Conservation (phyloP, 37 sponge, comb jelly and placozoan genomes). For the Geodia barretti region DNA sequence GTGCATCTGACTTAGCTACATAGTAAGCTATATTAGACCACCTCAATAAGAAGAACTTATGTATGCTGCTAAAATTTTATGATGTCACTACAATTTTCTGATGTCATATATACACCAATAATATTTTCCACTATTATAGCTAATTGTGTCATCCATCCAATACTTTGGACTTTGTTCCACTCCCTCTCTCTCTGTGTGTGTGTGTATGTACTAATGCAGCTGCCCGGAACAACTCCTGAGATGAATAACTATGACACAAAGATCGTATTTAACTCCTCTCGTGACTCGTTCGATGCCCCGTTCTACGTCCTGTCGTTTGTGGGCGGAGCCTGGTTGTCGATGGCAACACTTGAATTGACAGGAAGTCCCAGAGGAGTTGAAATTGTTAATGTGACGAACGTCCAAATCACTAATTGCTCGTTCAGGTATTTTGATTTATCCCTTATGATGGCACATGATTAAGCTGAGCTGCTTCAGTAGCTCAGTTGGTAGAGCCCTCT, state of each 20-base stretch:
- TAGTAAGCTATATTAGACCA: too few relatives aligned
- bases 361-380: background rate
- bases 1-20: too few relatives aligned
- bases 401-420: background rate
- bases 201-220: too few relatives aligned
- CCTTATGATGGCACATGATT: background rate
- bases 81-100: too few relatives aligned
- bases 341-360: background rate
- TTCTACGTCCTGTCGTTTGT: background rate
- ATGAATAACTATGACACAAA: background rate
- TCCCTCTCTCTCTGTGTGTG: background rate
- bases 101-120: too few relatives aligned
- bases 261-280: background rate
- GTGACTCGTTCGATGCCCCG: background rate
- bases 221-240: background rate
- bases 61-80: too few relatives aligned
- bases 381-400: background rate
- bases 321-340: background rate
- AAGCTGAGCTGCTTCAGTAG: too few relatives aligned
- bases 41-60: too few relatives aligned
- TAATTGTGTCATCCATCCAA: too few relatives aligned
- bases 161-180: background rate
- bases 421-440: slow-evolving; percentile 10
- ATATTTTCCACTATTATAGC: too few relatives aligned
- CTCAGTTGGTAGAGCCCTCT: too few relatives aligned